Base-by-base conservation (phyloP, 1,140 invertebrate genomes). In the Cherax destructor region DNA sequence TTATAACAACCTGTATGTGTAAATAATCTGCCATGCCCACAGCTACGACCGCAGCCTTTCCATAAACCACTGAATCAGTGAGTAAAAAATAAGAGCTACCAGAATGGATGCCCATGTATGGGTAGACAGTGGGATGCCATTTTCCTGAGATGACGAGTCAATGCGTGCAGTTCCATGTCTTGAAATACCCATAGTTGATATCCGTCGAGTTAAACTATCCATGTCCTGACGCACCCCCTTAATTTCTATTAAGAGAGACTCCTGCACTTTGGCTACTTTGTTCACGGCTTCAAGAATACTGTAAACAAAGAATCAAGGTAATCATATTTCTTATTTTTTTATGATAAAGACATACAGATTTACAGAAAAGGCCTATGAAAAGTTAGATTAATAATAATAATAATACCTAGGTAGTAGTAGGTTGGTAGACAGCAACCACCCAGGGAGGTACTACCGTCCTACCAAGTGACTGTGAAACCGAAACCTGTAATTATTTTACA, bases 21-120 rank as follows among this genome's bases (percentile, higher is more conserved):
- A 30, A 72, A 72, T n/a, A 72, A n/a, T 10, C 16, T 69, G 49
- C 59, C 24, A 49, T 18, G 49, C 72, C 65, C 59, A 50, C 77
- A 41, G 84, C 90, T 91, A 91, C 56, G 49, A 86, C 21, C 85
- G 52, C 4, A 91, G 13, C 65, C 84, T 78, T 49, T 91, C 90
- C n/a, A 86, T 49, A 30, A 91, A 72, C 90, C 90, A 91, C 78
- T 81, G 84, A 76, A 91, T 86, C 77, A 91, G 69, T 30, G 83
- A 85, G 69, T 91, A 91, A 6, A 91, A 74, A 13, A 91, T 81
- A n/a, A 91, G 84, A 83, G 90, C 90, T 49, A 91, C 90, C 76
- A 91, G 49, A 18, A 91, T 87, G 61, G 90, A 91, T 52, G 90
- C 84, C 90, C 84, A 91, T 10, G 90, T 87, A 10, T 91, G 84